Conservation (phyloP, 1,140 invertebrate species). For the Drosophila kohkoa region DNA sequence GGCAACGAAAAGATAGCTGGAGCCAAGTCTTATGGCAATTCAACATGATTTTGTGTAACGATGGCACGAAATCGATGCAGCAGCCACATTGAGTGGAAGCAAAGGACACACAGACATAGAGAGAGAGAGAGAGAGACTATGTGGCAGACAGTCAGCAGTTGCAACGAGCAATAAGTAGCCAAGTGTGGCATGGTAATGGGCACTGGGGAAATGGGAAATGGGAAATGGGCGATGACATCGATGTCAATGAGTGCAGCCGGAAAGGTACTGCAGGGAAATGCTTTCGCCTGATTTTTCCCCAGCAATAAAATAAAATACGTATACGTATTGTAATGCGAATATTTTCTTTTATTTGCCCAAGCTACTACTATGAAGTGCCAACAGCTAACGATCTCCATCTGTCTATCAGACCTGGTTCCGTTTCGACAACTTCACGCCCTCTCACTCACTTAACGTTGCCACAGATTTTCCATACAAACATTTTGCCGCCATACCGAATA, state of each 20-base stretch:
- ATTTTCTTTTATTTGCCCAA: slow-evolving; percentile 41
- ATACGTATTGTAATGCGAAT: slow-evolving; percentile 15
- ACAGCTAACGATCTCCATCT: slow-evolving; percentile 31
- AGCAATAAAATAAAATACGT: slow-evolving; percentile 11
- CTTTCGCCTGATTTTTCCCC: slow-evolving; percentile 16
- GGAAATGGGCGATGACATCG: slow-evolving; percentile 34
- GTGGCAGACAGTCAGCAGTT: slow-evolving; percentile 2
- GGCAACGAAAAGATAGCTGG: not conserved
- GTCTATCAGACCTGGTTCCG: slow-evolving; percentile 10
- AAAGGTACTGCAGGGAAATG: slow-evolving; percentile 32
- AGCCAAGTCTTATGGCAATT: slow-evolving; percentile 30
- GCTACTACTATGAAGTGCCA: slow-evolving; percentile 37
- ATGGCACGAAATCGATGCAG: slow-evolving; percentile 47
- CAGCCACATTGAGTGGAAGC: slow-evolving; percentile 26
- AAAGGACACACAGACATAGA: slow-evolving; percentile 14
- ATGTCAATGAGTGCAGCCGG: slow-evolving; percentile 42
- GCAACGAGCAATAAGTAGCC: slow-evolving; percentile 36
- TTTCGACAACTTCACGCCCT: not conserved
- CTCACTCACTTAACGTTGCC: not conserved
- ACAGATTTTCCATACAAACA: slow-evolving; percentile 24
- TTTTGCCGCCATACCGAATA: slow-evolving; percentile 7
- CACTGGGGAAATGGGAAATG: slow-evolving; percentile 19
- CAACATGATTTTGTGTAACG: slow-evolving; percentile 45
- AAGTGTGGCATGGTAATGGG: slow-evolving; percentile 37
- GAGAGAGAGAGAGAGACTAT: not conserved